These are phyloP conservation scores for Anadara kagoshimensis DNA, from an alignment of 1,140 invertebrate genomes.

Conservation along the genomic window DNA sequence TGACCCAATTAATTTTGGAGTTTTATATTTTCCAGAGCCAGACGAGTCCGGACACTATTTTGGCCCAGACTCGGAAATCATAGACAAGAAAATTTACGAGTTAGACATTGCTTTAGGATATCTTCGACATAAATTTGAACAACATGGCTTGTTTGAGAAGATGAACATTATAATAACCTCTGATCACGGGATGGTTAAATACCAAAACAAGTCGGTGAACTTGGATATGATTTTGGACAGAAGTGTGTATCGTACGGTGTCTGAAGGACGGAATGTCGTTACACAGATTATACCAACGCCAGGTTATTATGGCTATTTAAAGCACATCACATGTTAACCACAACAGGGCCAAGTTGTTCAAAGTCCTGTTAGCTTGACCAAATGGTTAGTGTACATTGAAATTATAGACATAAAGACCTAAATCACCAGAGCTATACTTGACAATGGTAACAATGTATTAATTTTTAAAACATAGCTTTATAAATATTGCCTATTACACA, in stretches of 20 bases:
- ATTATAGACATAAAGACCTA: no score
- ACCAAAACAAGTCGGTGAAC: conserved; percentile 76
- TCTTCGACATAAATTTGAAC: conserved; percentile 49
- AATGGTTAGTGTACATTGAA: no score
- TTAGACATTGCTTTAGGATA: conserved; percentile 45
- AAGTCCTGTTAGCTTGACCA: no score
- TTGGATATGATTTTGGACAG: conserved; percentile 75
- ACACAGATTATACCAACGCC: not conserved
- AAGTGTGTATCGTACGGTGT: conserved; percentile 8
- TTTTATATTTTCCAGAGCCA: conserved; percentile 84
- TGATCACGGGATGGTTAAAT: conserved; percentile 83
- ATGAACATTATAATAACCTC: conserved; percentile 82
- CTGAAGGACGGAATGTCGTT: not conserved
- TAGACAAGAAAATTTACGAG: conserved; percentile 17
- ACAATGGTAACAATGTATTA: no score
- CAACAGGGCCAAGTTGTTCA: no score
- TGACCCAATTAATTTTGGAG: conserved; percentile 74
- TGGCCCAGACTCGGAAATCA: conserved; percentile 57
- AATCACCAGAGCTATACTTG: no score
- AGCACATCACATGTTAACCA: no score
- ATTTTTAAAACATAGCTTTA: no score
- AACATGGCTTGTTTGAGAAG: conserved; percentile 71
- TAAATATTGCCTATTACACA: no score
- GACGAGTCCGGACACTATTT: conserved; percentile 76
- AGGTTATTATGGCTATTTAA: not conserved